A percentile compares a stretch with the other conserved stretches of the same genome.
Evolutionary conservation across 1,140 invertebrate genomes (phyloP).

Genomic region (Papilio helenus): DNA sequence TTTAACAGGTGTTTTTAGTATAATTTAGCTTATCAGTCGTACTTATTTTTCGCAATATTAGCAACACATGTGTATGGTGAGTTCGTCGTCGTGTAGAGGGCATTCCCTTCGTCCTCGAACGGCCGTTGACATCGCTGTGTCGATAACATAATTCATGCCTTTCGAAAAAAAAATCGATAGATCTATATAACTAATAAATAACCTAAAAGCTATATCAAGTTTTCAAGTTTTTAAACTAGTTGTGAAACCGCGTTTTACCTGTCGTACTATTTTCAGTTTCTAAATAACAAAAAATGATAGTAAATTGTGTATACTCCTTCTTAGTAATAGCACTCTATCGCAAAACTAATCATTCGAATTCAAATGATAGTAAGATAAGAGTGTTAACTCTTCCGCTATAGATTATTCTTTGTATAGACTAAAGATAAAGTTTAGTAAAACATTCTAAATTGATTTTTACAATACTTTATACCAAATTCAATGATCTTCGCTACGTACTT

Average conservation of each 20-base stretch:
- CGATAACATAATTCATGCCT: not conserved
- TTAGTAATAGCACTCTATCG: not conserved
- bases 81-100: not conserved
- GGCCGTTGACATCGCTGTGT: constrained; percentile 8
- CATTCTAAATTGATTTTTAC: not conserved
- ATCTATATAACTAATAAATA: not conserved
- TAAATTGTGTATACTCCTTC: not conserved
- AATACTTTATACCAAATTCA: not conserved
- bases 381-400: not conserved
- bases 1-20: not conserved
- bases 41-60: constrained; percentile 1
- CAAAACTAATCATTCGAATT: not conserved
- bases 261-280: not conserved
- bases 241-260: not conserved
- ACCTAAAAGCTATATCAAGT: not conserved
- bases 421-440: not conserved
- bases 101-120: constrained; percentile 15
- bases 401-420: not conserved
- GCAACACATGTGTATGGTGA: not conserved
- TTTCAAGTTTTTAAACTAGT: not conserved
- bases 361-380: not conserved
- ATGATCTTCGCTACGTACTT: too few species aligned
- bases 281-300: not conserved
- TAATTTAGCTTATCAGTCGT: not conserved
- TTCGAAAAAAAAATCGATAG: constrained; percentile 7